Conservation (phyloP, 1,140 invertebrate genomes). For the Sycophila sp. region DNA sequence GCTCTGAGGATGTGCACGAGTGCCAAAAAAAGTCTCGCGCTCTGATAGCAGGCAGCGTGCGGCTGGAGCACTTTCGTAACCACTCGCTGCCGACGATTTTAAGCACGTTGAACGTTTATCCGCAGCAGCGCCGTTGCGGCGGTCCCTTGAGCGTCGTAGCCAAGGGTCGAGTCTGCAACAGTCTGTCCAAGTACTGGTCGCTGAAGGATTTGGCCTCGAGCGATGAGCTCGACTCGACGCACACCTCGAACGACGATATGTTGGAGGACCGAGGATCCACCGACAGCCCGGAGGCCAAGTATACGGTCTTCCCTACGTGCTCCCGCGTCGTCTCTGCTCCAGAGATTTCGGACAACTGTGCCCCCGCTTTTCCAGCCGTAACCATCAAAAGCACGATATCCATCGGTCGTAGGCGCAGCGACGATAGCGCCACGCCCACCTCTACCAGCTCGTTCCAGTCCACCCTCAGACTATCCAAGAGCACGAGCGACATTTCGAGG, state of each 20-base stretch:
- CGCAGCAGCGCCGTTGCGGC: neutral
- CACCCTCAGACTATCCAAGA: conserved; percentile 13
- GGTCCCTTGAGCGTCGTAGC: neutral
- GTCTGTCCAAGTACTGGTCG: conserved; percentile 56
- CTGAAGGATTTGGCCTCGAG: conserved; percentile 52
- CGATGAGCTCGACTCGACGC: conserved; percentile 43
- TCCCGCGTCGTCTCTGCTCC: conserved; percentile 53
- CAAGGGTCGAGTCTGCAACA: conserved; percentile 47
- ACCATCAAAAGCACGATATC: conserved; percentile 52
- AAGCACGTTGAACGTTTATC: conserved; percentile 46
- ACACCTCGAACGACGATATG: conserved; percentile 38
- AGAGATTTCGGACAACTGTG: conserved; percentile 48
- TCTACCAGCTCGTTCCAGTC: conserved; percentile 19
- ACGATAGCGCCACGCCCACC: conserved; percentile 19
- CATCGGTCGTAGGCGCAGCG: conserved; percentile 33
- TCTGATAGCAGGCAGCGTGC: conserved; percentile 28
- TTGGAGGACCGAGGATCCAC: conserved; percentile 22
- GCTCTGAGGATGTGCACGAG: conserved; percentile 17
- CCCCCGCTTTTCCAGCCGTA: conserved; percentile 29
- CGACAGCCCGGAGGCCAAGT: conserved; percentile 44
- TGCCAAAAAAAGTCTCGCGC: conserved; percentile 4
- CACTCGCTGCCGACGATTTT: conserved; percentile 52
- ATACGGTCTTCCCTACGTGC: conserved; percentile 51
- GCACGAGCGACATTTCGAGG: conserved; percentile 21
- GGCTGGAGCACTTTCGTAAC: conserved; percentile 51